These are phyloP conservation scores for Opisthocomus hoazin DNA, from an alignment of 2,113 vertebrate species.

Conservation along the genomic window DNA sequence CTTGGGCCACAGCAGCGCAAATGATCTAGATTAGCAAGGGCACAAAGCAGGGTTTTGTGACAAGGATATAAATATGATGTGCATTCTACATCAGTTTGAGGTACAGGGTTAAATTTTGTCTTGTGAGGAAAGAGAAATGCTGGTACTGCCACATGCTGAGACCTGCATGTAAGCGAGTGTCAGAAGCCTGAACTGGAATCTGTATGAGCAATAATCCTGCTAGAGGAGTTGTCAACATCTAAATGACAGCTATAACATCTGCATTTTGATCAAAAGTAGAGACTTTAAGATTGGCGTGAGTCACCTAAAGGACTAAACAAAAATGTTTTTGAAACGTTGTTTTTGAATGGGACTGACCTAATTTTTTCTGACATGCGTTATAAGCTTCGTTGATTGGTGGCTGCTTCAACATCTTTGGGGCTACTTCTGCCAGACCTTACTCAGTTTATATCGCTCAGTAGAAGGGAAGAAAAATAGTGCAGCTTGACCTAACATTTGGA, in stretches of 20 bases:
- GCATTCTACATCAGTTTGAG: not conserved
- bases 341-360: not conserved
- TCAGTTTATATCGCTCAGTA: not conserved
- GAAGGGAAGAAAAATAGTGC: not conserved
- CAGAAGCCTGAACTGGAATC: not conserved
- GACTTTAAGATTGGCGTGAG: not conserved
- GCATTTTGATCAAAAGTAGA: not conserved
- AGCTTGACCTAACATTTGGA: not conserved
- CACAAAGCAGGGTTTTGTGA: not conserved
- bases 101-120: not conserved
- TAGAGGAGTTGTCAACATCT: not conserved
- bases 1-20: not conserved
- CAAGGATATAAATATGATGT: not conserved
- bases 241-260: not conserved
- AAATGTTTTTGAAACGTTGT: not conserved
- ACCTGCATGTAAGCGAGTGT: not conserved
- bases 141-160: not conserved
- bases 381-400: not conserved
- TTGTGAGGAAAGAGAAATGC: not conserved
- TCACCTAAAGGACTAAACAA: not conserved
- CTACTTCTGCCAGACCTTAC: not conserved
- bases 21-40: not conserved
- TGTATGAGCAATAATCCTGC: not conserved
- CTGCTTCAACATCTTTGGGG: not conserved
- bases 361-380: not conserved